phyloP scores from a whole-genome alignment of 2,888 invertebrate species.

The Rotaria sp. region DNA sequence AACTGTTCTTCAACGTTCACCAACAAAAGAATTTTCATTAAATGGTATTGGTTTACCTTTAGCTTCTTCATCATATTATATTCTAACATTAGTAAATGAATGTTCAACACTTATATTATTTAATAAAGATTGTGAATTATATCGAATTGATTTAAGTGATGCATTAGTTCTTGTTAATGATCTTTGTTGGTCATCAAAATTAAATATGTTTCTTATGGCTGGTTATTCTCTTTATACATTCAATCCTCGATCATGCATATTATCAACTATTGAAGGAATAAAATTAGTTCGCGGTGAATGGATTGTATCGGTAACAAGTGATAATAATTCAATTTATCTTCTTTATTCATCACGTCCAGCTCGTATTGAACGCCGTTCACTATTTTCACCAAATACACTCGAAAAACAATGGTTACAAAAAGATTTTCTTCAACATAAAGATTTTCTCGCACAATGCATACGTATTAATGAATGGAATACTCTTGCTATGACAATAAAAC shows the following conservation, averaged over 20 bases:
- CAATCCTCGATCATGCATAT: background rate
- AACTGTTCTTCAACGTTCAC: background rate
- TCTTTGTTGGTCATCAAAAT: background rate
- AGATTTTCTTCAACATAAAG: background rate
- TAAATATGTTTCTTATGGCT: background rate
- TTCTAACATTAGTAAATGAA: background rate
- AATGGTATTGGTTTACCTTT: background rate
- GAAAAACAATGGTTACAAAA: background rate
- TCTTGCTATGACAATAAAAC: background rate
- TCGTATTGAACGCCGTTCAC: background rate
- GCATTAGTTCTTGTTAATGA: background rate
- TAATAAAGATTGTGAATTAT: background rate
- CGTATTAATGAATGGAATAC: background rate
- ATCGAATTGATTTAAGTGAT: background rate
- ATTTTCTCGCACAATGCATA: background rate
- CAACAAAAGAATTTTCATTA: background rate
- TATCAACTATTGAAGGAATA: background rate
- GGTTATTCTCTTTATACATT: background rate
- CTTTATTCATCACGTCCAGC: background rate
- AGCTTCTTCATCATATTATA: background rate
- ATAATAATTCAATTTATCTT: background rate
- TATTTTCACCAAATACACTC: background rate
- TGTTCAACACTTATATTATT: background rate
- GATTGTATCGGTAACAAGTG: background rate
- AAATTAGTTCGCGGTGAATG: background rate